Evolutionary conservation across 2,113 vertebrate species (phyloP), one percentile per base, ranked within the genome.

Genomic region (Salvelinus alpinus): DNA sequence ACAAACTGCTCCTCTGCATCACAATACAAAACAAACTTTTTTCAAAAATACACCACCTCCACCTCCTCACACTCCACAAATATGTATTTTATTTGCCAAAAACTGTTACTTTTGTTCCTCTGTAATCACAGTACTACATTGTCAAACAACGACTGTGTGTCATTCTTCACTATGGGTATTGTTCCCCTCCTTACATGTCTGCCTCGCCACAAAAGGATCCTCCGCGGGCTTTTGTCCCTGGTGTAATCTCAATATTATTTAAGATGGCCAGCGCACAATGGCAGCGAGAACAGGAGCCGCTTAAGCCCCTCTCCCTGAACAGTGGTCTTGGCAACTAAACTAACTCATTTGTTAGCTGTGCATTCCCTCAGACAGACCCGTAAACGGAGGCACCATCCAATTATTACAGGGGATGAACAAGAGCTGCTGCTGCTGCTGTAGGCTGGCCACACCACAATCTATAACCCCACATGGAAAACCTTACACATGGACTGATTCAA

Each of bases 261-360:
- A 75, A 87, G 82, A 89, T 80, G 82, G 80, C 81, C 80, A 62
- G 66, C n/a, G 34, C 25, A 83, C 79, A 78, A 86, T 79, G 81
- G 75, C 78, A 38, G 65, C 64, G 78, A 79, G 79, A 74, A 80
- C 69, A 75, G 74, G 77, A 51, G 89, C 77, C 38, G 51, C 87
- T 86, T 88, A 85, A 85, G 81, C 75, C 72, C 44, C 73, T 76
- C 75, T 82, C 76, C 68, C 84, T 29, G 66, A 80, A 73, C 81
- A n/a, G 77, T 85, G 81, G 80, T 81, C 80, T 84, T 80, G 82
- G 84, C 57, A 70, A 79, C 80, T 80, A 84, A 90, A 88, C 83
- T 70, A 81, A 78, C 85, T 89, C 83, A 85, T 92, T 88, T 87
- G 85, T 91, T 87, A 81, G 80, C 71, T 78, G 14, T 68, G 78